Conservation (phyloP, 92 coral and sea anemone species). For the Epizoanthus ramosus region DNA sequence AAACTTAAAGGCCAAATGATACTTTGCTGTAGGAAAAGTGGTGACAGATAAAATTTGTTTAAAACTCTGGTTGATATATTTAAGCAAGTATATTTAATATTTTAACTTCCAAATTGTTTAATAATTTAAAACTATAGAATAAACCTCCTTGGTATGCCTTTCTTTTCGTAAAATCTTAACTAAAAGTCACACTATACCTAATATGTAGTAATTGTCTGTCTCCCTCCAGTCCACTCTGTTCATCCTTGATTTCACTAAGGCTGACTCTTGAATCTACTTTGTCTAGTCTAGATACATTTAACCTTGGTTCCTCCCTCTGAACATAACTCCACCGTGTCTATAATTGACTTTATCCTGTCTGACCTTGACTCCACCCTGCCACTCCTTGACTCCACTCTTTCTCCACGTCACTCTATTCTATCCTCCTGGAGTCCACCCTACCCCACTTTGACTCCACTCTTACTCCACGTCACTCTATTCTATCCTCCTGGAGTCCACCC, state of each 20-base stretch:
- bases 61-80: neutral
- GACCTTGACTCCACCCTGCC: neutral
- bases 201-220: no score
- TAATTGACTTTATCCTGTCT: neutral
- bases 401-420: no score
- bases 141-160: no score
- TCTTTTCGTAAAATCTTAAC: no score
- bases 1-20: slow-evolving; percentile 93
- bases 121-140: neutral
- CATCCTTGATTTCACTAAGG: neutral
- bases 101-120: no score
- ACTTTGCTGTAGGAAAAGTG: slow-evolving; percentile 66
- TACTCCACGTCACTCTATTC: no score
- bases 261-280: neutral
- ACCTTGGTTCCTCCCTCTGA: neutral
- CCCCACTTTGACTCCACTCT: no score
- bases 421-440: no score
- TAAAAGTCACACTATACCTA: no score
- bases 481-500: neutral
- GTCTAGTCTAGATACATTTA: no score
- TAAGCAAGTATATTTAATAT: no score
- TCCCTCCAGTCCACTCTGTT: no score
- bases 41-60: neutral
- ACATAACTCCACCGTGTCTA: neutral
- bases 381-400: neutral